Conservation (phyloP, 2,888 invertebrate genomes). For the Phrixothrix hirtus region DNA sequence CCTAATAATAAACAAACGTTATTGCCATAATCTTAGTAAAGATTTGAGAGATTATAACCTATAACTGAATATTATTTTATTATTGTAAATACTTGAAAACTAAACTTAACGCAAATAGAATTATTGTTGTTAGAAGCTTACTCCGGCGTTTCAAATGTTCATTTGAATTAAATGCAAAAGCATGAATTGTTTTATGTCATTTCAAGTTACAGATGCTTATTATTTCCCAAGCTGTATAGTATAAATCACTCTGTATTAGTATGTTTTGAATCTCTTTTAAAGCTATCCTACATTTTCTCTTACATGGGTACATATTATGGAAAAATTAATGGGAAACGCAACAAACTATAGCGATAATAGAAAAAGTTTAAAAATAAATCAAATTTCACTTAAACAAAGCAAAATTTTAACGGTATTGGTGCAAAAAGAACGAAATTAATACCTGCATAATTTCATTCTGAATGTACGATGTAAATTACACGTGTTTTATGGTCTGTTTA, state of each 20-base stretch:
- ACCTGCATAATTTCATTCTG: slow-evolving; percentile 1
- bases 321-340: not conserved
- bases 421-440: too few relatives aligned
- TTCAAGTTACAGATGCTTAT: not conserved
- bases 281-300: not conserved
- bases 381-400: too few relatives aligned
- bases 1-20: too few relatives aligned
- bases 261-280: not conserved
- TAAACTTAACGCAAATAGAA: too few relatives aligned
- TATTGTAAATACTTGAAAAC: too few relatives aligned
- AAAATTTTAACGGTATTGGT: too few relatives aligned
- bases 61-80: too few relatives aligned
- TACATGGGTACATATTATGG: not conserved
- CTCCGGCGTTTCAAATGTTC: not conserved
- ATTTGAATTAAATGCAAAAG: not conserved
- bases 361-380: not conserved
- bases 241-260: not conserved
- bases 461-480: slow-evolving; percentile 3
- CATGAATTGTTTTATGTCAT: not conserved
- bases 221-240: not conserved
- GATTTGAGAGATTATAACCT: too few relatives aligned
- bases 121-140: too few relatives aligned
- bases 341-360: not conserved
- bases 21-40: too few relatives aligned
- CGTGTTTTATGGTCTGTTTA: slow-evolving; percentile 18